Evolutionary conservation across 1,140 invertebrate genomes (phyloP).

Genomic region (Pseudoatta argentina): DNA sequence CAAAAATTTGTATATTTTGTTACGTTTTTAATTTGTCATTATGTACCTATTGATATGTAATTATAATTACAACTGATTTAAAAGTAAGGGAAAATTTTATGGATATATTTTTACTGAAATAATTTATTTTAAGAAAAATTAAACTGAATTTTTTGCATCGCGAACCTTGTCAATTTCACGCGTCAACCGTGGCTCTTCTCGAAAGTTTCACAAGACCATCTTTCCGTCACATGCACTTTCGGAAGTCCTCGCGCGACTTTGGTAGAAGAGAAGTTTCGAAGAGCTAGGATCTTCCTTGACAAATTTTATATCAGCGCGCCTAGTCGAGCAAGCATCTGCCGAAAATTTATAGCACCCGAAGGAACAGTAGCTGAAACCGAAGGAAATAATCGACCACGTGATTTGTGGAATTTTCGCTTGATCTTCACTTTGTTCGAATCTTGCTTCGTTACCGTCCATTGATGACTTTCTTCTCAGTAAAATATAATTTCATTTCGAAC

Average conservation of each 20-base stretch:
- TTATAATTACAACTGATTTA: background rate
- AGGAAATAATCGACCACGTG: conserved; percentile 61
- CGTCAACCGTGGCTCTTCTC: background rate
- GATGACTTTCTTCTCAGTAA: conserved; percentile 10
- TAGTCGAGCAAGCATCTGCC: conserved; percentile 48
- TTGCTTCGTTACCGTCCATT: conserved; percentile 34
- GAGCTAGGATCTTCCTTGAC: conserved; percentile 20
- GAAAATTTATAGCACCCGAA: conserved; percentile 58
- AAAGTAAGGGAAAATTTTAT: background rate
- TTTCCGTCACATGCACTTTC: conserved; percentile 44
- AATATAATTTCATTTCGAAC: background rate
- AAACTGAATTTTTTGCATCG: background rate
- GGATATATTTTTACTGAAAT: background rate
- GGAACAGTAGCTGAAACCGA: conserved; percentile 58
- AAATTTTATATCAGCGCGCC: conserved; percentile 62
- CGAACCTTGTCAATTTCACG: background rate
- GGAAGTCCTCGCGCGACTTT: conserved; percentile 17
- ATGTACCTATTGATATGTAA: background rate
- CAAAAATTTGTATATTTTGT: background rate
- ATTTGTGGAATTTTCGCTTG: conserved; percentile 51
- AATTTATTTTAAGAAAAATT: conserved; percentile 18
- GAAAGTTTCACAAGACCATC: conserved; percentile 47
- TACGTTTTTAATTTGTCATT: background rate
- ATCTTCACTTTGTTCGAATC: conserved; percentile 25
- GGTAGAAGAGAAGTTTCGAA: conserved; percentile 36